phyloP scores from a whole-genome alignment of 2,113 vertebrate genomes.

The Aptenodytes forsteri region DNA sequence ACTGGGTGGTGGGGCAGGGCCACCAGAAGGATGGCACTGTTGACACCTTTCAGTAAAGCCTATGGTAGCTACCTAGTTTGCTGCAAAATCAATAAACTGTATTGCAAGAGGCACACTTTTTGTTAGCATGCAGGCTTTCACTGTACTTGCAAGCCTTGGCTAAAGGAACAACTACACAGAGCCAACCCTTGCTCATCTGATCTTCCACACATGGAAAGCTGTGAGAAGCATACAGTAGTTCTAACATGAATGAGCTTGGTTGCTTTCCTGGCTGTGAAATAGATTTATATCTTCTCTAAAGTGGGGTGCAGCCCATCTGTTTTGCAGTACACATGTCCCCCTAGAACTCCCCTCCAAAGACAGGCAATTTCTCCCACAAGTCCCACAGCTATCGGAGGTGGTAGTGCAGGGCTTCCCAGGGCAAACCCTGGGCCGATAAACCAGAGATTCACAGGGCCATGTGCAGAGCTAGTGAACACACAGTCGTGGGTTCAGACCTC shows the following conservation, averaged over 20 bases:
- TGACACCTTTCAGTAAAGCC: background rate
- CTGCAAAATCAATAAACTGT: background rate
- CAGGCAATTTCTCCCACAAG: background rate
- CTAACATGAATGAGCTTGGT: background rate
- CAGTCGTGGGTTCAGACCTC: rapidly evolving
- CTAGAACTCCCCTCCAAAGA: background rate
- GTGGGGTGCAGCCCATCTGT: background rate
- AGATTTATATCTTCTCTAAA: background rate
- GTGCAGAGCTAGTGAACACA: background rate
- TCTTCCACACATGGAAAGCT: background rate
- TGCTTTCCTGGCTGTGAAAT: background rate
- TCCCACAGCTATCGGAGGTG: background rate
- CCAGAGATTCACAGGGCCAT: background rate
- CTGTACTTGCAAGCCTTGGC: background rate
- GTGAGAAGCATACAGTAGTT: background rate
- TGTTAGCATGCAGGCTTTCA: background rate
- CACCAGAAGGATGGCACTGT: background rate
- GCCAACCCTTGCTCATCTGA: background rate
- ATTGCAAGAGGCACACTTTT: background rate
- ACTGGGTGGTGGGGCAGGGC: background rate
- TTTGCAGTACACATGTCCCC: background rate
- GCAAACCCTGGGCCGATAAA: background rate
- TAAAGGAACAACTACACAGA: background rate
- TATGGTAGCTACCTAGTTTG: background rate
- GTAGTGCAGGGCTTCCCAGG: background rate